Evolutionary conservation across 1,140 invertebrate genomes (phyloP), one percentile per base, ranked within the genome.

Genomic region (Macrobrachium rosenbergii): DNA sequence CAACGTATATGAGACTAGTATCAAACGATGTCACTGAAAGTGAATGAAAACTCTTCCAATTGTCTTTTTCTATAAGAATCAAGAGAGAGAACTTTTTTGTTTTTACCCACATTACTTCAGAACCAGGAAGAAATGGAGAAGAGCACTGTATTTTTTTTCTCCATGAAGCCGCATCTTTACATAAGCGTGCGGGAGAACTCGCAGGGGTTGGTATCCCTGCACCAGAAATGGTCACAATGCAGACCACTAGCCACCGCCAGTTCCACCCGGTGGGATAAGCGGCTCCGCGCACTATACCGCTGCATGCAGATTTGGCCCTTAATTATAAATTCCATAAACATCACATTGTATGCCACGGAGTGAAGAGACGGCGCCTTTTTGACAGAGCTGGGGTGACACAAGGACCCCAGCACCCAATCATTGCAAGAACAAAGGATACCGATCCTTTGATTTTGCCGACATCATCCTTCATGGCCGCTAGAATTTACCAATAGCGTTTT

Each of bases 291-390:
- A 52, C 82, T 19, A 16, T 17, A 28, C 16, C 82, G 19, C 62
- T 16, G 82, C 82, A 76, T 75, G 82, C 82, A 83, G 72, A 83
- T 83, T 76, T 83, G 59, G 59, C 72, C 73, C 82, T 83, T 83
- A 83, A 83, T 83, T 83, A 83, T 76, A 45, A 76, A 83, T 83
- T 83, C 80, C 82, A 62, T 76, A 60, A 62, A 62, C 59, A 59
- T 62, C 82, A 83, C 72, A 62, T 83, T 43, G 72, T 62, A 45
- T 43, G 82, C 28, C 28, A 73, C 58, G 62, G 69, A 16, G 82
- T 43, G 64, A 37, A 58, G 82, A 12, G 23, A 11, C 72, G 82
- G 82, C 82, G 82, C 82, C 82, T 75, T 60, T 83, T 21, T 83
- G 82, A 83, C 82, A 76, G 82, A 63, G 77, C 60, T 37, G 77